Evolutionary conservation across 2,113 vertebrate genomes (phyloP).

Genomic region (Neodontobutis hainanensis): DNA sequence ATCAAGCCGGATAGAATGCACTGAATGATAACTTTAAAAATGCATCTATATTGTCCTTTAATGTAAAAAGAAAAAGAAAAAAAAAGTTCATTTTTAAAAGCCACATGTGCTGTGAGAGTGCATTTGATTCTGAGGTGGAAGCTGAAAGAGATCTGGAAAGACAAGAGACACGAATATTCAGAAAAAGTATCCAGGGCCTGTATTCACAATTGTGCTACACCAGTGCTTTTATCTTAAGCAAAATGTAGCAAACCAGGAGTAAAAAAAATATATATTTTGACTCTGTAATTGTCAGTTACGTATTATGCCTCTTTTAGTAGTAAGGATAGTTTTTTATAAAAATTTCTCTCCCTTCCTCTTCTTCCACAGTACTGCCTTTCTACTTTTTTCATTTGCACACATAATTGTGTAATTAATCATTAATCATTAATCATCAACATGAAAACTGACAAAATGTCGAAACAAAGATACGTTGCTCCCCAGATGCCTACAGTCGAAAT

Average conservation of each 20-base stretch:
- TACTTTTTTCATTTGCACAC: no score
- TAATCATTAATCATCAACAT: no score
- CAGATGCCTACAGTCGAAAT: no score
- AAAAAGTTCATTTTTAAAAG: conserved; percentile 33
- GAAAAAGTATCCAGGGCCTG: background rate
- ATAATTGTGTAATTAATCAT: no score
- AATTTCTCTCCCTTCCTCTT: no score
- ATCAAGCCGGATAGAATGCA: conserved; percentile 35
- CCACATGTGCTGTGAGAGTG: conserved; percentile 41
- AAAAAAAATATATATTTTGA: background rate
- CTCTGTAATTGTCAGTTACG: no score
- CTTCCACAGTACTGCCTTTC: no score
- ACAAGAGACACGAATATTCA: conserved; percentile 19
- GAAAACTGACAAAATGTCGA: no score
- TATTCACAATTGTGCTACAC: background rate
- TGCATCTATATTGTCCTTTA: conserved; percentile 36
- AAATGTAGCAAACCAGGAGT: background rate
- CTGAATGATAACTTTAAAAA: conserved; percentile 42
- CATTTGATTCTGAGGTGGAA: conserved; percentile 38
- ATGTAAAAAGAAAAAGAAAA: conserved; percentile 19
- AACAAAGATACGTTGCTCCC: no score
- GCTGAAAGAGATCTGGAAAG: conserved; percentile 27
- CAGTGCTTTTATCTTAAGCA: background rate
- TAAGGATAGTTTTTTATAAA: no score
- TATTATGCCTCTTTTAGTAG: no score